phyloP scores from a whole-genome alignment of 2,888 invertebrate species.

The Margaritifera margaritifera region DNA sequence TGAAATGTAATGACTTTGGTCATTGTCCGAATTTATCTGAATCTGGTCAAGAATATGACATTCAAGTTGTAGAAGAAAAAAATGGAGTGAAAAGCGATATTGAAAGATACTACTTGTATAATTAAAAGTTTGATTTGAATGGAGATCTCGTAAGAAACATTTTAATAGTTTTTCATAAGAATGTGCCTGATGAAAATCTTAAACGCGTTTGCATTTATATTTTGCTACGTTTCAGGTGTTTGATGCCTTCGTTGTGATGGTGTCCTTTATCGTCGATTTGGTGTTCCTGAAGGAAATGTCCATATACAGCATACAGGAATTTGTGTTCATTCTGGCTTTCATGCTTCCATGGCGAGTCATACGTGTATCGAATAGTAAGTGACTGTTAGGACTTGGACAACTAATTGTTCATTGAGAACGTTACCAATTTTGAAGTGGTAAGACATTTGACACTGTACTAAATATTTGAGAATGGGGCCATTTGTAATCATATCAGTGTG shows the following conservation, averaged over 20 bases:
- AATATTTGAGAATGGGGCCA: not conserved
- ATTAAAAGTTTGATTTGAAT: too few species aligned
- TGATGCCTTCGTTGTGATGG: constrained; percentile 66
- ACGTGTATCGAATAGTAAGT: constrained; percentile 69
- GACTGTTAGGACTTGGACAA: not conserved
- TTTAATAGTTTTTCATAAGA: too few species aligned
- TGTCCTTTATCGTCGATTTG: constrained; percentile 68
- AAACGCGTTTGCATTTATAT: not conserved
- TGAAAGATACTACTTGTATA: too few species aligned
- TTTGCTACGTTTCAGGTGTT: constrained; percentile 62
- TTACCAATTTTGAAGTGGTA: too few species aligned
- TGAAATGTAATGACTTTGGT: too few species aligned
- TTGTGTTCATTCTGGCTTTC: constrained; percentile 67
- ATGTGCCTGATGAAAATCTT: not conserved
- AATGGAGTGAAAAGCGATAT: too few species aligned
- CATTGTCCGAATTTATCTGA: too few species aligned
- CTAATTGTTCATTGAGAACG: too few species aligned
- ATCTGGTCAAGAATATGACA: too few species aligned
- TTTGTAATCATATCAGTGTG: not conserved
- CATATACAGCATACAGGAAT: constrained; percentile 63
- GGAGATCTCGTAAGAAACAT: too few species aligned
- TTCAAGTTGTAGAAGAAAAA: too few species aligned
- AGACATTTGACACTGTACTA: too few species aligned
- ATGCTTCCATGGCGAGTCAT: constrained; percentile 70
- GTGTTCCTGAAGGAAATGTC: constrained; percentile 65